Evolutionary conservation across 1,140 invertebrate genomes (phyloP).

Genomic region (Telenomus remus): DNA sequence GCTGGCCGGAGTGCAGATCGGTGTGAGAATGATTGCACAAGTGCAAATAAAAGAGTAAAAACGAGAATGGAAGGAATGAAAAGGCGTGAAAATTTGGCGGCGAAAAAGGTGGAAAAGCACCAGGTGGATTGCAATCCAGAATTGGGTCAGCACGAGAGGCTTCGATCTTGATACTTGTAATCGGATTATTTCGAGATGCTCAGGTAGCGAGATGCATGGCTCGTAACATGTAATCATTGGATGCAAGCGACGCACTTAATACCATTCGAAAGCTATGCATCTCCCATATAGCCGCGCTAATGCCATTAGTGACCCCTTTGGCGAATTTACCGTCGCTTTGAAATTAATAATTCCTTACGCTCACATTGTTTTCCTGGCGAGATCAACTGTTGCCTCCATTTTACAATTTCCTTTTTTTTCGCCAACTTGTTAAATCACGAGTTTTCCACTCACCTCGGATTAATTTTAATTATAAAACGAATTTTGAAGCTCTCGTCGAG

Average conservation of each 20-base stretch:
- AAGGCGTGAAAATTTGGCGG: background rate
- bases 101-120: background rate
- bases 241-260: constrained; percentile 48
- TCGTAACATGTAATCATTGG: constrained; percentile 46
- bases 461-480: constrained; percentile 36
- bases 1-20: constrained; percentile 26
- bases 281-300: constrained; percentile 41
- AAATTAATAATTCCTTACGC: constrained; percentile 56
- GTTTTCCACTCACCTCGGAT: constrained; percentile 18
- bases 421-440: constrained; percentile 7
- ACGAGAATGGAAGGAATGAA: background rate
- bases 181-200: constrained; percentile 60
- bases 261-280: constrained; percentile 50
- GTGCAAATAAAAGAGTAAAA: background rate
- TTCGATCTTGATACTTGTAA: constrained; percentile 57
- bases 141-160: constrained; percentile 44
- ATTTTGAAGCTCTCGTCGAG: constrained; percentile 6
- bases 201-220: constrained; percentile 54
- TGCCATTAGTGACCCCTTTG: constrained; percentile 35
- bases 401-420: background rate
- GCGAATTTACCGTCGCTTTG: constrained; percentile 30
- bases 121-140: constrained; percentile 23
- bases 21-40: constrained; percentile 26
- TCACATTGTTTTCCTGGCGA: constrained; percentile 23
- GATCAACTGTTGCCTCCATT: background rate